phyloP scores from a whole-genome alignment of 1,140 invertebrate species.

The Sminthurides bifidus region DNA sequence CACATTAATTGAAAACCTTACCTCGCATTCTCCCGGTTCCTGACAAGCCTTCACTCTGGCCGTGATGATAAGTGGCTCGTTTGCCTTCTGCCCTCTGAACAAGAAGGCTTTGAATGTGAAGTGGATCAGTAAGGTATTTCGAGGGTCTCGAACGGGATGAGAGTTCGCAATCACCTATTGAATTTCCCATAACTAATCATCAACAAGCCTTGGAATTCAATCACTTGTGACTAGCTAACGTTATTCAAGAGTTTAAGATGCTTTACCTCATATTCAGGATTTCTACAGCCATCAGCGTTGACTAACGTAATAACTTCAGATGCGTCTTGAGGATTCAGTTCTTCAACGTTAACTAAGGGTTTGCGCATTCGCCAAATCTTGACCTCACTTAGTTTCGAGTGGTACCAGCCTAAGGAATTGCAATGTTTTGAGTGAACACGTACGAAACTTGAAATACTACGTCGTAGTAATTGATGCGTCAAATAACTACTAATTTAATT shows the following conservation, averaged over 20 bases:
- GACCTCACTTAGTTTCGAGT: slow-evolving; percentile 27
- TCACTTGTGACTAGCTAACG: not conserved
- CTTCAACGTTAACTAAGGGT: slow-evolving; percentile 13
- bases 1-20: not conserved
- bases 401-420: slow-evolving; percentile 18
- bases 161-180: slow-evolving; percentile 24
- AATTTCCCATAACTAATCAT: not conserved
- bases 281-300: slow-evolving; percentile 25
- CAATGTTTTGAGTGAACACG: not conserved
- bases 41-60: slow-evolving; percentile 31
- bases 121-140: slow-evolving; percentile 30
- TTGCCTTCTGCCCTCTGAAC: slow-evolving; percentile 29
- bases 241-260: not conserved
- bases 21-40: slow-evolving; percentile 17
- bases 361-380: slow-evolving; percentile 31
- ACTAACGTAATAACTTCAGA: slow-evolving; percentile 31
- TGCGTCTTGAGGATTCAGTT: slow-evolving; percentile 27
- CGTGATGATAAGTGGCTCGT: slow-evolving; percentile 31
- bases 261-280: slow-evolving; percentile 22
- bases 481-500: slow-evolving; percentile 5
- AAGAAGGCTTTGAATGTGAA: slow-evolving; percentile 31
- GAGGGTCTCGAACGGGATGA: slow-evolving; percentile 22
- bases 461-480: not conserved
- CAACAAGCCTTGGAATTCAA: not conserved
- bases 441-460: not conserved